Percentiles rank a stretch among this genome's conserved stretches.
These are phyloP conservation scores for Acromyrmex heyeri DNA, from an alignment of 1,140 invertebrate genomes.

Conservation along the genomic window DNA sequence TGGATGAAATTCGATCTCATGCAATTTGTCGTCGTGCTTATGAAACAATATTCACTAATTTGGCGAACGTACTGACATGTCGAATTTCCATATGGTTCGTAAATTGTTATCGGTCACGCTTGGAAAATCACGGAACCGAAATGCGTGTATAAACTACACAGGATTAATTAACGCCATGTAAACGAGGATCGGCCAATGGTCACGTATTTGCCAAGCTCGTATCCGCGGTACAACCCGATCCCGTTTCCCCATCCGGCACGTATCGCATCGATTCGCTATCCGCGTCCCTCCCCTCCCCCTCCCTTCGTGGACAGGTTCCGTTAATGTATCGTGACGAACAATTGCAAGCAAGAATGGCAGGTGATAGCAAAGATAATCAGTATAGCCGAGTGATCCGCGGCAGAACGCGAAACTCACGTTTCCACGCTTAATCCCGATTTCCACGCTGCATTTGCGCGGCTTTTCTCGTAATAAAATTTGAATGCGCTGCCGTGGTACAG, in stretches of 20 bases:
- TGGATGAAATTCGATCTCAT: not conserved
- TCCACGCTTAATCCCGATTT: not conserved
- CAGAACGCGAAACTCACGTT: constrained; percentile 19
- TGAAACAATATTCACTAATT: constrained; percentile 33
- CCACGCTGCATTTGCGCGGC: not conserved
- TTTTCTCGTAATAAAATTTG: not conserved
- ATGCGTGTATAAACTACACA: constrained; percentile 30
- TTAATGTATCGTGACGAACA: constrained; percentile 60
- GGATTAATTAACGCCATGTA: constrained; percentile 67
- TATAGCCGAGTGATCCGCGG: constrained; percentile 3
- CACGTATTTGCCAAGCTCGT: constrained; percentile 50
- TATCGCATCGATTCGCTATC: constrained; percentile 51
- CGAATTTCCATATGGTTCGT: not conserved
- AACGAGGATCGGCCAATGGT: constrained; percentile 46
- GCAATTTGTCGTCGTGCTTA: constrained; percentile 18
- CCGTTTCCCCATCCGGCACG: constrained; percentile 20
- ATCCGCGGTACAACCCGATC: not conserved
- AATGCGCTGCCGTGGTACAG: not conserved
- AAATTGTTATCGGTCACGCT: constrained; percentile 4
- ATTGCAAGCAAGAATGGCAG: constrained; percentile 51
- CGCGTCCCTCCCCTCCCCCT: not conserved
- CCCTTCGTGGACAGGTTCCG: not conserved
- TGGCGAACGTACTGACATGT: not conserved
- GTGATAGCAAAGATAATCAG: constrained; percentile 65
- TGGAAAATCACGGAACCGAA: not conserved